Evolutionary conservation across 35 echinoderm and acorn worm genomes (phyloP).

Genomic region (Ophioderma brevispina): DNA sequence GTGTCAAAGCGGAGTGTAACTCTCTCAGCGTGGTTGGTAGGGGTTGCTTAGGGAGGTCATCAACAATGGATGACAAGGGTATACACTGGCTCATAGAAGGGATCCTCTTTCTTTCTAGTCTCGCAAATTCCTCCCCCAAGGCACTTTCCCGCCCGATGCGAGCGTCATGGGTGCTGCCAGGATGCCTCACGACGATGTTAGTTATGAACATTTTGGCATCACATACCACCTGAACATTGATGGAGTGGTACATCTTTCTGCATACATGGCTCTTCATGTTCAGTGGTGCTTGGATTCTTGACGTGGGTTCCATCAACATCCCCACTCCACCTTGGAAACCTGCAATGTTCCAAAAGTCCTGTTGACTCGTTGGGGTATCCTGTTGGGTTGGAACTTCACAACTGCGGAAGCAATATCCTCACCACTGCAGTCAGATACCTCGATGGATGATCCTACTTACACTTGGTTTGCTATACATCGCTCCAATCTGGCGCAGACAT

Average conservation of each 20-base stretch:
- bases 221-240: slow-evolving; percentile 42
- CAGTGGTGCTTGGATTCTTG: background rate
- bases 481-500: background rate
- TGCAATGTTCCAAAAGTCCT: slow-evolving; percentile 4
- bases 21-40: too few relatives aligned
- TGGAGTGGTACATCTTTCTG: slow-evolving; percentile 57
- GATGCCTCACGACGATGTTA: too few relatives aligned
- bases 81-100: too few relatives aligned
- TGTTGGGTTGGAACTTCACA: background rate
- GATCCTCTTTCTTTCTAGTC: background rate
- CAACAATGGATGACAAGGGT: slow-evolving; percentile 5
- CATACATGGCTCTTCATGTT: slow-evolving; percentile 38
- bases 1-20: background rate
- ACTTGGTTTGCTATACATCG: too few relatives aligned
- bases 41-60: background rate
- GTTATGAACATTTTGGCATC: slow-evolving; percentile 8
- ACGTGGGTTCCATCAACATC: slow-evolving; percentile 22
- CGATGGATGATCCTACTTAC: too few relatives aligned
- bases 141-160: background rate
- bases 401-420: background rate
- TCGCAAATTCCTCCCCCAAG: background rate
- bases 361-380: background rate
- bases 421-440: too few relatives aligned
- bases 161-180: slow-evolving; percentile 34
- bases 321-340: slow-evolving; percentile 11